Evolutionary conservation across 2,888 invertebrate species (phyloP), one percentile per base, ranked within the genome.

Genomic region (Chaetogeoica ovagalla): DNA sequence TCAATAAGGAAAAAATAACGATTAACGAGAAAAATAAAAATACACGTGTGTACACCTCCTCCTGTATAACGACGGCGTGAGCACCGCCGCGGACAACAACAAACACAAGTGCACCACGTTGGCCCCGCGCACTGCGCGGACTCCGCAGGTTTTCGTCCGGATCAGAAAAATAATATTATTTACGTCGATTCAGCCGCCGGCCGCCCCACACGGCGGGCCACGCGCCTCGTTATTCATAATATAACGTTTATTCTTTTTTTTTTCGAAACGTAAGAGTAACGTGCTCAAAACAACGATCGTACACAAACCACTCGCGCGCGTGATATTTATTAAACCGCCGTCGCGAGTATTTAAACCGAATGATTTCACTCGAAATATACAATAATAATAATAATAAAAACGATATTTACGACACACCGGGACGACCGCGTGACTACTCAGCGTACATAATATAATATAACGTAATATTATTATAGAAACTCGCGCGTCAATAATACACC

Each of bases 371-470:
- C 11, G 37, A 77, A 77, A 77, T 77, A 77, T 70, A 30, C 1
- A 30, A 30, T 2, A 30, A 2, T 30, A 30, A 30, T 30, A 30
- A 30, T 30, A 77, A 70, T n/a, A n/a, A n/a, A n/a, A n/a, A n/a
- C n/a, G n/a, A n/a, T 79, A 79, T 79, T 79, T 79, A 79, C 71
- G 63, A 79, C n/a, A 79, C 62, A 71, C 79, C 52, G 62, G n/a
- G n/a, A n/a, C n/a, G n/a, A n/a, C n/a, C n/a, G n/a, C n/a, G n/a
- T n/a, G n/a, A n/a, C n/a, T n/a, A n/a, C n/a, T n/a, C n/a, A n/a
- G n/a, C n/a, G n/a, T n/a, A n/a, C n/a, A n/a, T n/a, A n/a, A n/a
- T n/a, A n/a, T n/a, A n/a, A n/a, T n/a, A n/a, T n/a, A n/a, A n/a
- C n/a, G n/a, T n/a, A n/a, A n/a, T n/a, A n/a, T n/a, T n/a, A n/a